These are phyloP conservation scores for Pedetes capensis DNA, from an alignment of 2,113 vertebrate genomes.

Conservation along the genomic window DNA sequence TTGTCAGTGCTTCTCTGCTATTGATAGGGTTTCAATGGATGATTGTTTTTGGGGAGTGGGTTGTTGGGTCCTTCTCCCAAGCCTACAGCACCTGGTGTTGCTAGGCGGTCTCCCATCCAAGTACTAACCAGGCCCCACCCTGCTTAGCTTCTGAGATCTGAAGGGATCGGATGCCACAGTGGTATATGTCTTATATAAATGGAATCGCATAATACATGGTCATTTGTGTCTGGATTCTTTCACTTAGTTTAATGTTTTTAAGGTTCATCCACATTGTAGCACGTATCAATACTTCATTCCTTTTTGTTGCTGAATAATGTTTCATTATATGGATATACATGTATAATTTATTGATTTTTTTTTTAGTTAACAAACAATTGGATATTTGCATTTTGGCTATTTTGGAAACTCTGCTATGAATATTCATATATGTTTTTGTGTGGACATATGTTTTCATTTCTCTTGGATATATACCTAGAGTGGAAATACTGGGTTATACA, in stretches of 20 bases:
- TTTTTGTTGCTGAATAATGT: not conserved
- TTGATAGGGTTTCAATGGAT: no score
- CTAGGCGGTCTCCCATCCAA: no score
- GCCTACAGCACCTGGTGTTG: no score
- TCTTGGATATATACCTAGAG: not conserved
- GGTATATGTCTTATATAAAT: not conserved
- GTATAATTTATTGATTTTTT: not conserved
- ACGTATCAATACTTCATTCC: not conserved
- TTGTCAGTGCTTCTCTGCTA: no score
- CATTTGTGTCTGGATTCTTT: not conserved
- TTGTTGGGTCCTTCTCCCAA: no score
- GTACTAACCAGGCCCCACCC: no score
- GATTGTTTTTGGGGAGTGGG: no score
- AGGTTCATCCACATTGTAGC: not conserved
- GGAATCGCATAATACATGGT: not conserved
- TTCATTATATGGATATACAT: not conserved
- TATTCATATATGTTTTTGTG: no score
- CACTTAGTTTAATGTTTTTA: not conserved
- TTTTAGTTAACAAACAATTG: no score
- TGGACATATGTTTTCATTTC: not conserved
- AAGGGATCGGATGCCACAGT: no score
- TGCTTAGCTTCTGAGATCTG: no score
- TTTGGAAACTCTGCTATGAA: not conserved
- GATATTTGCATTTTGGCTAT: not conserved
- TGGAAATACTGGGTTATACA: not conserved